Evolutionary conservation across 1,140 invertebrate genomes (phyloP).

Genomic region (Chelonus insularis): DNA sequence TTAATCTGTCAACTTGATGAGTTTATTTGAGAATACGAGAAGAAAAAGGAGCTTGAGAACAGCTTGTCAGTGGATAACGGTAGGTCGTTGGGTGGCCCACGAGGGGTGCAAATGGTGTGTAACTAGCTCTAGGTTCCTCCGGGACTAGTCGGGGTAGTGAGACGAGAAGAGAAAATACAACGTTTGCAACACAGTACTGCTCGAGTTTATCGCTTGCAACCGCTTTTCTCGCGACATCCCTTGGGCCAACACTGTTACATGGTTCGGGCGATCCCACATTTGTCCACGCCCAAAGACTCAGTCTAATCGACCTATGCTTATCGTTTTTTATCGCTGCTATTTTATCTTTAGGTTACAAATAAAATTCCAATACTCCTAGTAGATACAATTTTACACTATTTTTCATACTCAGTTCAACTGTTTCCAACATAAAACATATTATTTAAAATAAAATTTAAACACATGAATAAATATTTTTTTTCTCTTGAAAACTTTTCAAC

Average conservation of each 20-base stretch:
- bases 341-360: slow-evolving; percentile 7
- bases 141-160: background rate
- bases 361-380: background rate
- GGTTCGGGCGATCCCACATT: slow-evolving; percentile 8
- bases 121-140: slow-evolving; percentile 12
- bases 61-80: slow-evolving; percentile 18
- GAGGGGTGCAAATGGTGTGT: slow-evolving; percentile 22
- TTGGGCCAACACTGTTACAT: background rate
- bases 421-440: too few relatives aligned
- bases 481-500: too few relatives aligned
- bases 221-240: slow-evolving; percentile 19
- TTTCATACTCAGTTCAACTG: background rate
- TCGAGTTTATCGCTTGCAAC: slow-evolving; percentile 18
- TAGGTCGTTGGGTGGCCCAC: slow-evolving; percentile 10
- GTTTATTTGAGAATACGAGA: background rate
- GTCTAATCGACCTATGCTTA: slow-evolving; percentile 7
- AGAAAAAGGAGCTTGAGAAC: slow-evolving; percentile 6
- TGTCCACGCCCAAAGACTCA: slow-evolving; percentile 13
- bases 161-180: background rate
- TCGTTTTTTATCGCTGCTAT: background rate
- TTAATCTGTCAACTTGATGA: too few relatives aligned
- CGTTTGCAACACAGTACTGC: background rate
- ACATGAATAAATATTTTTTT: too few relatives aligned
- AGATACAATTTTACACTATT: background rate
- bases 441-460: background rate